Evolutionary conservation across 2,113 vertebrate species (phyloP).

Genomic region (Tympanuchus pallidicinctus): DNA sequence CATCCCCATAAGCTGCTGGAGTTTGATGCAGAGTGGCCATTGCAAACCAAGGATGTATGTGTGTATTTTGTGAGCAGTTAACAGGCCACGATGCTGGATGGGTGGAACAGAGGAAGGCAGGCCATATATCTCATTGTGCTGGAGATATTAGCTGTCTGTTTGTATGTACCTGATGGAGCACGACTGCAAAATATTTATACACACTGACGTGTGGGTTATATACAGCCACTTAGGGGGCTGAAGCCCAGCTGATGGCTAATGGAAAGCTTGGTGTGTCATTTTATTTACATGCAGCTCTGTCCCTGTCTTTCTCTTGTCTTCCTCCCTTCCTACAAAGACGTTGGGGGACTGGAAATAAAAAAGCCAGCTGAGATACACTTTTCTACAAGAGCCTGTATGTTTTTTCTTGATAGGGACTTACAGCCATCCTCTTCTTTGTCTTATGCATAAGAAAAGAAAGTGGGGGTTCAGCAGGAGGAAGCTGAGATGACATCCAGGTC

Average conservation of each 20-base stretch:
- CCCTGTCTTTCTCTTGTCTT: not conserved
- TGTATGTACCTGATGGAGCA: constrained; percentile 55
- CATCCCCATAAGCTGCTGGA: not conserved
- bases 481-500: not conserved
- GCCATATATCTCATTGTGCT: not conserved
- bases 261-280: not conserved
- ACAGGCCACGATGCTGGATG: not conserved
- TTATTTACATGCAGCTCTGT: not conserved
- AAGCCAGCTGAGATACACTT: not conserved
- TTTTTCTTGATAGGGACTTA: not conserved
- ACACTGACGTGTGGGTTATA: not conserved
- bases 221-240: constrained; percentile 19
- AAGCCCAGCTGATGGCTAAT: constrained; percentile 36
- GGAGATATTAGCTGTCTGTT: constrained; percentile 45
- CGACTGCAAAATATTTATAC: constrained; percentile 47
- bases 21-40: not conserved
- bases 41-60: not conserved
- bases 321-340: not conserved
- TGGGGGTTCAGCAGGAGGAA: not conserved
- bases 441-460: not conserved
- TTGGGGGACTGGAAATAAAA: not conserved
- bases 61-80: not conserved
- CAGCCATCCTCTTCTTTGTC: not conserved
- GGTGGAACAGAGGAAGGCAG: not conserved
- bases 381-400: not conserved